Evolutionary conservation across 1,140 invertebrate genomes (phyloP).

Genomic region (Ceratosolen solmsi): DNA sequence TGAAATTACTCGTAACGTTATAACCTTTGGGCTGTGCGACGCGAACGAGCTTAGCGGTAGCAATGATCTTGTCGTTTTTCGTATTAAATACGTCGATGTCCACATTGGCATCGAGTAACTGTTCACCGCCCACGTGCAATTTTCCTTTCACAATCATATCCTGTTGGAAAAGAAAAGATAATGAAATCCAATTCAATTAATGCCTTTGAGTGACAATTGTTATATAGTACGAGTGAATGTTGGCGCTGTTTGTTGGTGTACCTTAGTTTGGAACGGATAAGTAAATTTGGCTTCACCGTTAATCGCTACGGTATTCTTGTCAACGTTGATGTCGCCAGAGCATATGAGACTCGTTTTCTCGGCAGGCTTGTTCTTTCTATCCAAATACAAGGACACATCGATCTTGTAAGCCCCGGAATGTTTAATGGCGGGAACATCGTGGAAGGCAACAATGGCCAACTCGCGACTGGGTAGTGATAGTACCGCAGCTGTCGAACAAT

Average conservation of each 20-base stretch:
- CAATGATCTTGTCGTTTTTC: constrained; percentile 77
- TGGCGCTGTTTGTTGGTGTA: constrained; percentile 54
- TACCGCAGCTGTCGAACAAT: constrained; percentile 75
- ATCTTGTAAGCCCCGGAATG: constrained; percentile 69
- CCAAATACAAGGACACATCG: constrained; percentile 77
- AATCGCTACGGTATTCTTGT: constrained; percentile 71
- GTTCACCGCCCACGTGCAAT: constrained; percentile 68
- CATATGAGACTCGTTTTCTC: constrained; percentile 76
- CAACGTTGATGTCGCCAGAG: constrained; percentile 71
- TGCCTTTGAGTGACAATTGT: neutral
- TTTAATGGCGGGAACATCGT: constrained; percentile 65
- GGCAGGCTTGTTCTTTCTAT: constrained; percentile 80
- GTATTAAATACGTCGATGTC: constrained; percentile 78
- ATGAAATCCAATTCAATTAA: neutral
- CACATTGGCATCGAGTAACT: constrained; percentile 70
- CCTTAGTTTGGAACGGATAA: constrained; percentile 79
- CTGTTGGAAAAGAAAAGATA: constrained; percentile 56
- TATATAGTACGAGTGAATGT: neutral
- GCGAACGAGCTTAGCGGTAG: constrained; percentile 62
- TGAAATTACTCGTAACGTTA: constrained; percentile 66
- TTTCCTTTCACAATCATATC: constrained; percentile 74
- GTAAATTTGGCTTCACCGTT: constrained; percentile 77
- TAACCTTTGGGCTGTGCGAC: constrained; percentile 60
- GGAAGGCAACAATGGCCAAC: constrained; percentile 75
- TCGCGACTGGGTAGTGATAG: constrained; percentile 79